Percentiles rank a stretch among this genome's conserved stretches.
These are phyloP conservation scores for Mamestra configurata DNA, from an alignment of 1,140 invertebrate genomes.

Conservation along the genomic window DNA sequence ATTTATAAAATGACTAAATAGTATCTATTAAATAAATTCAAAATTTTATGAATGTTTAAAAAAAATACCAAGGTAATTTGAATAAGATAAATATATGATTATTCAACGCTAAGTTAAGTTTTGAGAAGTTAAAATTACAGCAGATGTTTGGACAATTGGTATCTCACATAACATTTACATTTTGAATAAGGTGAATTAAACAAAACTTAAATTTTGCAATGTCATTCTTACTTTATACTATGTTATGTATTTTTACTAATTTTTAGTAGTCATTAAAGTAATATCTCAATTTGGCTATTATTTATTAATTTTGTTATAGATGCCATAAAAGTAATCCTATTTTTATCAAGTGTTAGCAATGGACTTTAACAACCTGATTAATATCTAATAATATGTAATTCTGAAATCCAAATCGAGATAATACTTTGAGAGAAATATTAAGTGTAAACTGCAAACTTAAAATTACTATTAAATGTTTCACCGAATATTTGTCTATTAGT, in stretches of 20 bases:
- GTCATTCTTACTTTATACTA: constrained; percentile 9
- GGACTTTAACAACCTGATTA: too few relatives aligned
- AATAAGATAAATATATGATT: not conserved
- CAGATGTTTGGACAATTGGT: constrained; percentile 15
- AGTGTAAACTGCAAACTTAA: too few relatives aligned
- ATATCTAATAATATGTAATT: too few relatives aligned
- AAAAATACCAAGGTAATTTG: not conserved
- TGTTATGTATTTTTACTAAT: not conserved
- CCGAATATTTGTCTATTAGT: not conserved
- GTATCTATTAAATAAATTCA: too few relatives aligned
- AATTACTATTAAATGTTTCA: not conserved
- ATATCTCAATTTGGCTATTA: not conserved
- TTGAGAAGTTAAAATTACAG: not conserved
- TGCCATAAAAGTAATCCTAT: too few relatives aligned
- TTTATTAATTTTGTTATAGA: not conserved
- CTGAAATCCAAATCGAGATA: not conserved
- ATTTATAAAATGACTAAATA: too few relatives aligned
- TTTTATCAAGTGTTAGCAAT: not conserved
- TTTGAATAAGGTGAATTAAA: constrained; percentile 8
- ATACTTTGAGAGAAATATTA: not conserved
- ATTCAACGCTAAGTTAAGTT: not conserved
- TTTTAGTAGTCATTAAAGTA: not conserved
- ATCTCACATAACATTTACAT: not conserved
- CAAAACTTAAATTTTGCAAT: constrained; percentile 11
- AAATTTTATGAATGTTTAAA: not conserved